These are phyloP conservation scores for Lepidurus packardi DNA, from an alignment of 1,140 invertebrate genomes.

Conservation along the genomic window DNA sequence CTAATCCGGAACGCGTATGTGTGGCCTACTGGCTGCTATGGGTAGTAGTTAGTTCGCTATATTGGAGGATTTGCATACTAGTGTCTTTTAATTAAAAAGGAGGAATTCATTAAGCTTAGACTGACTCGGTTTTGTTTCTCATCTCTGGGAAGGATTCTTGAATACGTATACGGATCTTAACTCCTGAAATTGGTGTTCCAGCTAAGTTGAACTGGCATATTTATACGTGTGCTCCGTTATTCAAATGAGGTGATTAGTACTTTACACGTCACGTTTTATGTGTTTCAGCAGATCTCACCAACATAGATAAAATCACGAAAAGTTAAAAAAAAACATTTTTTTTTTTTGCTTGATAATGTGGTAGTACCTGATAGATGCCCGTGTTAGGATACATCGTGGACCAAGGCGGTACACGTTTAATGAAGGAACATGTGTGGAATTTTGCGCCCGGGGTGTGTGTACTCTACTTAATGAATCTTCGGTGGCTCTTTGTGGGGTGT, in stretches of 20 bases:
- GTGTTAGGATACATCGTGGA: background rate
- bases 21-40: background rate
- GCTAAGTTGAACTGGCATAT: background rate
- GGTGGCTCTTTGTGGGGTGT: background rate
- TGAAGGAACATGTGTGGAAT: background rate
- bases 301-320: no score
- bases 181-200: background rate
- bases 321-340: no score
- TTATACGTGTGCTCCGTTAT: no score
- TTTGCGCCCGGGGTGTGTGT: background rate
- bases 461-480: constrained; percentile 1
- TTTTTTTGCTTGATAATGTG: no score
- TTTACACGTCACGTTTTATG: no score
- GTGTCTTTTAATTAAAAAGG: background rate
- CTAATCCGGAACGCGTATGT: background rate
- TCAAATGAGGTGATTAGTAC: no score
- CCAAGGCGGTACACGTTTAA: background rate
- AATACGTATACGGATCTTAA: background rate
- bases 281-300: no score
- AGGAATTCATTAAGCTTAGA: background rate
- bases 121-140: background rate
- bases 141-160: background rate
- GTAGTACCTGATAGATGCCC: no score
- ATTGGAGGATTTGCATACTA: background rate
- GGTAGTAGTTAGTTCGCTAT: background rate